These are phyloP conservation scores for Apodemia mormo DNA, from an alignment of 2,888 invertebrate species.

Conservation along the genomic window DNA sequence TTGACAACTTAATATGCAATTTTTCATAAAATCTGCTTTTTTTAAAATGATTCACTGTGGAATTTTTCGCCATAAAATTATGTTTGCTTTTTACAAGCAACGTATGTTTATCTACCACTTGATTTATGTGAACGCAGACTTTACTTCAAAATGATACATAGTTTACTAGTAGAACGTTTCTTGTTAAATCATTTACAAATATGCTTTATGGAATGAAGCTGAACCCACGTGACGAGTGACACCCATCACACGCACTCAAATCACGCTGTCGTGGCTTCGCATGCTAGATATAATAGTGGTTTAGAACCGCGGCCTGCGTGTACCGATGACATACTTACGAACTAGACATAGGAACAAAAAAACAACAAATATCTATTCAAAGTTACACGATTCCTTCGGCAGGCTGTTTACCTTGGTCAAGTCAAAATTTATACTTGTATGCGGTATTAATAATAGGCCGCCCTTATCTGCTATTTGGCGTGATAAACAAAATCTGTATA, in stretches of 20 bases:
- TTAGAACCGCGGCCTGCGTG: neutral
- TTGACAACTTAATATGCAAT: slow-evolving; percentile 19
- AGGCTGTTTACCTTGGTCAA: too few species aligned
- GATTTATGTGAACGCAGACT: slow-evolving; percentile 46
- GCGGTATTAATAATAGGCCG: too few species aligned
- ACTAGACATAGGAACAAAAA: neutral
- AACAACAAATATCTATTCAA: neutral
- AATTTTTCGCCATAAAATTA: slow-evolving; percentile 43
- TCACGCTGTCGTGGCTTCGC: slow-evolving; percentile 2
- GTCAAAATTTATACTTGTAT: too few species aligned
- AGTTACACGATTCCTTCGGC: neutral
- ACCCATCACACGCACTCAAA: slow-evolving; percentile 2
- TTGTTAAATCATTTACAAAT: slow-evolving; percentile 1
- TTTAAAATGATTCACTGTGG: slow-evolving; percentile 41
- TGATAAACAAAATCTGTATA: too few species aligned
- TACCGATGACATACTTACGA: neutral
- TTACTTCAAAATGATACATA: slow-evolving; percentile 26
- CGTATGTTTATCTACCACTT: slow-evolving; percentile 40
- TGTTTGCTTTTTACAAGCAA: slow-evolving; percentile 32
- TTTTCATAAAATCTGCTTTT: slow-evolving; percentile 33
- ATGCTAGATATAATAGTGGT: slow-evolving; percentile 13
- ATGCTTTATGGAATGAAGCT: slow-evolving; percentile 12
- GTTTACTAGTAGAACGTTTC: slow-evolving; percentile 11
- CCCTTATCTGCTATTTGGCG: too few species aligned
- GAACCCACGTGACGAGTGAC: slow-evolving; percentile 1